These are phyloP conservation scores for Orientallactaga bullata DNA, from an alignment of 2,113 vertebrate genomes.

Conservation along the genomic window DNA sequence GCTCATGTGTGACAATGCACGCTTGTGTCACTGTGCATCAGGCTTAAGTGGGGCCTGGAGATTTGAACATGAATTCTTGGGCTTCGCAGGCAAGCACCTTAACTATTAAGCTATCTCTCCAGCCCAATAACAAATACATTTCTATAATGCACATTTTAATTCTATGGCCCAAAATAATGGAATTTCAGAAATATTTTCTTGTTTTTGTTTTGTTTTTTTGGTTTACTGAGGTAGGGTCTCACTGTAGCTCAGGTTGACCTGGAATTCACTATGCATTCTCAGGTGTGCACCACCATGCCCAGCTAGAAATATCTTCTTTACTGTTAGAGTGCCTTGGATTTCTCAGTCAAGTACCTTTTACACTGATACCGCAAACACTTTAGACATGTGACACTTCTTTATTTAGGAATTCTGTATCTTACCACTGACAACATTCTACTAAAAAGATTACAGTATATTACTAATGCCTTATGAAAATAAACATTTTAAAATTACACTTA, in stretches of 20 bases:
- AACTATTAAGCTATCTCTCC: too few species aligned
- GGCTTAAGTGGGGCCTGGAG: too few species aligned
- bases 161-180: not conserved
- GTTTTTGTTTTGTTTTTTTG: not conserved
- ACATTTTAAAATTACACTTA: slow-evolving; percentile 16
- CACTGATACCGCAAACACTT: not conserved
- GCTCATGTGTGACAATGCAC: too few species aligned
- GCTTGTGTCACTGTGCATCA: too few species aligned
- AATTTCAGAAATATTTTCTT: slow-evolving; percentile 59
- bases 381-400: not conserved
- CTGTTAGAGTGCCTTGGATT: slow-evolving; percentile 1
- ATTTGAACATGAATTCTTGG: too few species aligned
- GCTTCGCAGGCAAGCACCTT: too few species aligned
- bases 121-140: too few species aligned
- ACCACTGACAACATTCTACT: slow-evolving; percentile 45
- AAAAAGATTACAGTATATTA: slow-evolving; percentile 29
- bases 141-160: slow-evolving; percentile 42
- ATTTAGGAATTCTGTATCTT: slow-evolving; percentile 12
- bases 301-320: too few species aligned
- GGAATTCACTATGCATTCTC: too few species aligned
- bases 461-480: slow-evolving; percentile 51
- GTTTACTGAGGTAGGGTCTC: too few species aligned
- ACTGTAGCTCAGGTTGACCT: too few species aligned
- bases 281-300: too few species aligned
- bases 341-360: slow-evolving; percentile 31